A percentile compares a stretch with the other conserved stretches of the same genome.
These are phyloP conservation scores for Myrmecobius fasciatus DNA, from an alignment of 2,113 vertebrate species.

Conservation along the genomic window DNA sequence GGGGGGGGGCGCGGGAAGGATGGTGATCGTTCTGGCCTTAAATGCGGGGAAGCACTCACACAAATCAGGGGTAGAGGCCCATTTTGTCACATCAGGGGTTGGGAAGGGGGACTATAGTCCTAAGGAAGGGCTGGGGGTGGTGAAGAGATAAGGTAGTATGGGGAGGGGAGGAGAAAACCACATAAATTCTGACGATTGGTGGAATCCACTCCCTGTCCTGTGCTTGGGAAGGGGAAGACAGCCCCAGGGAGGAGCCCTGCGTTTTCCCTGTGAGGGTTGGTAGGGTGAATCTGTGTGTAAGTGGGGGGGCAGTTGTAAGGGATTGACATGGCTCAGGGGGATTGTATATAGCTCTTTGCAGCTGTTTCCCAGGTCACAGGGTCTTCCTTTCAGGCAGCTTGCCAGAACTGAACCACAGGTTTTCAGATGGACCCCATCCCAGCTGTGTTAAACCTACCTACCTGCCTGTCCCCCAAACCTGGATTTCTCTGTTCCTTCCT, in stretches of 20 bases:
- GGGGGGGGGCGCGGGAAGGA: background rate
- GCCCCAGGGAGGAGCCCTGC: background rate
- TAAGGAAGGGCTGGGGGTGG: background rate
- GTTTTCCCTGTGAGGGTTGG: background rate
- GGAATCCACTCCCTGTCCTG: background rate
- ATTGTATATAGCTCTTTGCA: background rate
- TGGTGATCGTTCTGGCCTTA: background rate
- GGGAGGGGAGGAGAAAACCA: background rate
- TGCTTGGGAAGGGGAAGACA: background rate
- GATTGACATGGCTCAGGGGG: background rate
- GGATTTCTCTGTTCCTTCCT: background rate
- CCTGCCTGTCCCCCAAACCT: background rate
- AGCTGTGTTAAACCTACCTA: background rate
- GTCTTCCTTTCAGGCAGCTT: slow-evolving; percentile 38
- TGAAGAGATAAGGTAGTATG: background rate
- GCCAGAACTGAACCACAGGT: slow-evolving; percentile 14
- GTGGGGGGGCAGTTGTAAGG: background rate
- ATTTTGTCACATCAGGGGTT: background rate
- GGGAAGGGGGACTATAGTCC: background rate
- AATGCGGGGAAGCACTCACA: background rate
- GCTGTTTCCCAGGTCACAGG: background rate
- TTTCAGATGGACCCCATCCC: background rate
- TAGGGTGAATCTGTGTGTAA: background rate
- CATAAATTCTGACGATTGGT: background rate
- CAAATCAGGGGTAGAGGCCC: background rate